A percentile compares a stretch with the other conserved stretches of the same genome.
These are phyloP conservation scores for Syngnathus rostellatus DNA, from an alignment of 2,797 vertebrate species.

Conservation along the genomic window DNA sequence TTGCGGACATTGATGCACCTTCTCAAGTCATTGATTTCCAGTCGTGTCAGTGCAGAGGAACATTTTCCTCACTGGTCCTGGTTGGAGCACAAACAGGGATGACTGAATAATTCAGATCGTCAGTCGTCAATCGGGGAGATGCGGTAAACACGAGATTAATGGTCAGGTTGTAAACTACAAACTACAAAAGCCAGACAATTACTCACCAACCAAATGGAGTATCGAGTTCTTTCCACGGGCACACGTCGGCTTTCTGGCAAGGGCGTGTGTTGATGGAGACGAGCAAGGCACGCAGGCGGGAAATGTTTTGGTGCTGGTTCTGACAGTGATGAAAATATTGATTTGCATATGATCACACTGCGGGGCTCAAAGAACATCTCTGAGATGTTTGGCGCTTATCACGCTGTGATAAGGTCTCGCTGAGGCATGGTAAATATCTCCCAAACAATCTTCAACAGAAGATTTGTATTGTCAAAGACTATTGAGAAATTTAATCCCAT, in stretches of 20 bases:
- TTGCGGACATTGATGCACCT: slow-evolving; percentile 17
- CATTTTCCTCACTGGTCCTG: slow-evolving; percentile 42
- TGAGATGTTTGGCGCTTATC: slow-evolving; percentile 42
- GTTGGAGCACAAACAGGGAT: slow-evolving; percentile 52
- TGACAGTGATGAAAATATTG: slow-evolving; percentile 46
- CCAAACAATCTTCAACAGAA: background rate
- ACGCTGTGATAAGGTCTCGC: slow-evolving; percentile 49
- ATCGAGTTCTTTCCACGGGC: slow-evolving; percentile 11
- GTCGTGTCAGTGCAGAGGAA: slow-evolving; percentile 49
- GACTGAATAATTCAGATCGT: slow-evolving; percentile 63
- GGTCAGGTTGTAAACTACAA: slow-evolving; percentile 42
- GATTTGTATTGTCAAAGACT: background rate
- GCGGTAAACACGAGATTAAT: slow-evolving; percentile 52
- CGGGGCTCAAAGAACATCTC: slow-evolving; percentile 32
- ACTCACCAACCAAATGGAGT: slow-evolving; percentile 21
- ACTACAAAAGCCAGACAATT: slow-evolving; percentile 17
- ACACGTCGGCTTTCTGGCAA: slow-evolving; percentile 16
- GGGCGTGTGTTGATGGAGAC: slow-evolving; percentile 8
- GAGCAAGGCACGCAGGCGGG: background rate
- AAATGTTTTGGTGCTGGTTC: slow-evolving; percentile 20
- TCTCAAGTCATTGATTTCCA: slow-evolving; percentile 55
- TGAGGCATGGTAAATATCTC: background rate
- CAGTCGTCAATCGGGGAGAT: slow-evolving; percentile 47
- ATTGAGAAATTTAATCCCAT: background rate
- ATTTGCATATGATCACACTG: slow-evolving; percentile 38